Base-by-base conservation (phyloP, 2,888 invertebrate genomes). In the Gastrophysa polygoni region DNA sequence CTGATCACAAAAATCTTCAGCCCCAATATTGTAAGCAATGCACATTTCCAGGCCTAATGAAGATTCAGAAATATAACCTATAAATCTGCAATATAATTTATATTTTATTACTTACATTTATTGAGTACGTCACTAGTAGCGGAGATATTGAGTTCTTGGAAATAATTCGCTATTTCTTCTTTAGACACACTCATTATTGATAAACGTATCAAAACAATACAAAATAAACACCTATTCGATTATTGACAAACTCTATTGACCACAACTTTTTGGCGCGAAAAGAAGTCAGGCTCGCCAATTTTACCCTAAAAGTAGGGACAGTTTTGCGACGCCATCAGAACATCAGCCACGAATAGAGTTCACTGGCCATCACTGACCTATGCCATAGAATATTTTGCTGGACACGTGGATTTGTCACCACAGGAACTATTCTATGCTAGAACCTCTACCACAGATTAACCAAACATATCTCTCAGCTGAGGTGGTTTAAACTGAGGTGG, bases 1-100 rank as follows among this genome's bases (percentile, higher is more conserved):
- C 83, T 88, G 86, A 77, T 91, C 89, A 55, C 88, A 89, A 71
- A 92, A 88, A 73, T 88, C 87, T 76, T 88, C 89, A 38, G 90
- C 88, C 67, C 84, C 84, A 52, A 91, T 81, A 72, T 85, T 82
- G 77, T 91, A 87, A 56, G 83, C 84, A 67, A 83, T 79, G 77
- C 91, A 90, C 68, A 92, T 81, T 78, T 87, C 88, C 74, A 87
- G 83, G 77, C 86, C 87, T 87, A 68, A n/a, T n/a, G n/a, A n/a
- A n/a, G n/a, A n/a, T n/a, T n/a, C n/a, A n/a, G n/a, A n/a, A n/a
- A n/a, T n/a, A n/a, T n/a, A n/a, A n/a, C n/a, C n/a, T n/a, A 16
- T 11, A 58, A 46, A 52, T 32, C 46, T 52, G 52, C 5, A 57
- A 55, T 17, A 17, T 10, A 17, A 18, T 7, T 43, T 47, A 51